Percentiles rank a stretch among this genome's conserved stretches.
These are phyloP conservation scores for Metallyticus violacea DNA, from an alignment of 2,888 invertebrate species.

Conservation along the genomic window DNA sequence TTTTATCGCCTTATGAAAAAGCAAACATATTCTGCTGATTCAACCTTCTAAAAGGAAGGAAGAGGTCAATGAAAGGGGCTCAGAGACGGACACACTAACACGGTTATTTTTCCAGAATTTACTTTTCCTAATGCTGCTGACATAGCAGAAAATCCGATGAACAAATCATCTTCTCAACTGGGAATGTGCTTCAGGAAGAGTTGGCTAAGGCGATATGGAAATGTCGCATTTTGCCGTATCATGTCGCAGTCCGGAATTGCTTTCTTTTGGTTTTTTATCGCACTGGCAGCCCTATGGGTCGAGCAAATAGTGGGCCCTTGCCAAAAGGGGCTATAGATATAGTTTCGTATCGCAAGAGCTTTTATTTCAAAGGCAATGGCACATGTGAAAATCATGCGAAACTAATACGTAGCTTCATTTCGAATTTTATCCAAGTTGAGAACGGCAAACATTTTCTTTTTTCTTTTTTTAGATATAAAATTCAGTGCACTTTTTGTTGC, in stretches of 20 bases:
- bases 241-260: neutral
- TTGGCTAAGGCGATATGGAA: neutral
- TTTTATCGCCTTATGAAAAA: neutral
- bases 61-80: neutral
- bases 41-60: neutral
- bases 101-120: neutral
- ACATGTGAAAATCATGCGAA: neutral
- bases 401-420: neutral
- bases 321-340: neutral
- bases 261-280: neutral
- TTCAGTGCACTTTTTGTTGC: too few species aligned
- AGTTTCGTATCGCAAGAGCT: neutral
- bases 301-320: neutral
- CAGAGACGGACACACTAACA: neutral
- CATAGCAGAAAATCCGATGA: neutral
- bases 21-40: neutral
- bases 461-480: too few species aligned
- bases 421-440: neutral
- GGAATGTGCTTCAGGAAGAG: neutral
- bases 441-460: neutral
- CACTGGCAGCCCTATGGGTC: neutral
- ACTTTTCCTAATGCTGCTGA: neutral
- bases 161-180: neutral
- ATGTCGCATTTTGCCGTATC: neutral
- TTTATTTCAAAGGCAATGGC: neutral